Evolutionary conservation across 2,888 invertebrate species (phyloP), one percentile per base, ranked within the genome.

Genomic region (Melanargia galathea): DNA sequence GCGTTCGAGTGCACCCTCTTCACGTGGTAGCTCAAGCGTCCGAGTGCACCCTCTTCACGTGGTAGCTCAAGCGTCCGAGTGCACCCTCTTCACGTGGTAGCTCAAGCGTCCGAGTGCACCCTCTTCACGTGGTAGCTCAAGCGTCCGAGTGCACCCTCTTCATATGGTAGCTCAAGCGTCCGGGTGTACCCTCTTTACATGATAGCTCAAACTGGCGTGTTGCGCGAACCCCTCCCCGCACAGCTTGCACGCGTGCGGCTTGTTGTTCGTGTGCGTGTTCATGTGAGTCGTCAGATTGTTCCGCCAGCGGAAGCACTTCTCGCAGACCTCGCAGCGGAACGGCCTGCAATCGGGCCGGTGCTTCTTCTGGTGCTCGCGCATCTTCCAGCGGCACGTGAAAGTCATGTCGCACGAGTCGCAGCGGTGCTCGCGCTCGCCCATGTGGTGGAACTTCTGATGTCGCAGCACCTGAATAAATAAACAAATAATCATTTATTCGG

Each of bases 371-470:
- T 48, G 46, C 13, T 24, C 22, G 2, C 6, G 11, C 2, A 48
- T 1, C 22, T 3, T 24, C 22, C 22, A 48, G 2, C 22, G 22
- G 7, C 13, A 6, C 6, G 13, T 5, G 46, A 48, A 48, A 1
- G 24, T 13, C 46, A 40, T 16, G 11, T 48, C 7, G 46, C 46
- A 48, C 0, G 46, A 1, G 1, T 24, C 24, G 24, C 46, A 48
- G n/a, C 24, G n/a, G 46, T 48, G 81, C 26, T 79, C 86, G 60
- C 72, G 81, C 40, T 82, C 82, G 0, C 79, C 78, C 81, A 84
- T 81, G 26, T 86, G 85, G 0, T 77, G 77, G 48, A 76, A 78
- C 63, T 78, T 80, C 22, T 84, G 83, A 16, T 82, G 82, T 1
- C 70, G 65, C 40, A 81, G 52, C 7, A 82, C 76, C 63, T n/a